Evolutionary conservation across 2,888 invertebrate genomes (phyloP), one percentile per base, ranked within the genome.

Genomic region (Heliconius hortense): DNA sequence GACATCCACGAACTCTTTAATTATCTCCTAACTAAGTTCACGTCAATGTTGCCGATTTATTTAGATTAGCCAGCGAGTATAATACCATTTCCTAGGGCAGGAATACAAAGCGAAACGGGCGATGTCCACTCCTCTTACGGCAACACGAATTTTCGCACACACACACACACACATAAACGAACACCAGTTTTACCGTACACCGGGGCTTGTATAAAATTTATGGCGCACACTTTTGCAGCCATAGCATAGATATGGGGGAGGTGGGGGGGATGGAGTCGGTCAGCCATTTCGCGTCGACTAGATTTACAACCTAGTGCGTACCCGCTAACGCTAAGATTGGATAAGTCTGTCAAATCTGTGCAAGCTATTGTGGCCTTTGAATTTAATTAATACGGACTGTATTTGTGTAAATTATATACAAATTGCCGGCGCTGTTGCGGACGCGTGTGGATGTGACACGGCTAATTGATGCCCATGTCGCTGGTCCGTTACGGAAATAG

Each of bases 281-380:
- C 93, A 93, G 93, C 92, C 93, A 92, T 93, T 93, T 88, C 92
- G 91, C 91, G 93, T 92, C 91, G 90, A 86, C 89, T 89, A 92
- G 93, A 94, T 94, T 94, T 93, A 94, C 93, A 91, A 89, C 90
- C 91, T 90, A 90, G 86, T 89, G 90, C 89, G 88, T 88, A 85
- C 87, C 87, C 88, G 84, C 88, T 88, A 88, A 89, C 89, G 89
- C 86, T 88, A 91, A 92, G 93, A 92, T 90, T 85, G 83, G 82
- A 82, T 84, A 81, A 81, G 81, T 78, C 80, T 80, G 81, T 80
- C 81, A 79, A 81, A 81, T 80, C 78, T 79, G 81, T 80, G 78
- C 79, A 76, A 73, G 79, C 81, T 77, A 79, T 81, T 81, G 79
- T 80, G 77, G 78, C 75, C 77, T 77, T 76, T 81, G 80, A 79